Conservation (phyloP, 1,140 invertebrate genomes). For the Ips nitidus region DNA sequence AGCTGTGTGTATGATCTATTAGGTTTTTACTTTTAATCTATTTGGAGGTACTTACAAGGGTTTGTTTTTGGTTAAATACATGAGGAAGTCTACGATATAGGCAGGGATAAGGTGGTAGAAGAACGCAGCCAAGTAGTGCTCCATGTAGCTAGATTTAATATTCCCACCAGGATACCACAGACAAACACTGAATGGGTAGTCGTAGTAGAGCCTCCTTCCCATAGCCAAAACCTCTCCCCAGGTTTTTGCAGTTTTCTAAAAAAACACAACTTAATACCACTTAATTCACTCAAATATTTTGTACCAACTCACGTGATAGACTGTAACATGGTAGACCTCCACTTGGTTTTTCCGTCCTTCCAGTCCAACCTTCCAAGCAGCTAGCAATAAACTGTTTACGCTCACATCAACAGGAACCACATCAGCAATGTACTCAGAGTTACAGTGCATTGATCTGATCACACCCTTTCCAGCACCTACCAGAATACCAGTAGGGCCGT, state of each 20-base stretch:
- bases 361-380: constrained; percentile 67
- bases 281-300: not conserved
- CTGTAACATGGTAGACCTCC: constrained; percentile 44
- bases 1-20: constrained; percentile 50
- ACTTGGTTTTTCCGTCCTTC: constrained; percentile 41
- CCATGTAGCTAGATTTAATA: constrained; percentile 67
- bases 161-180: constrained; percentile 81
- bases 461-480: constrained; percentile 81
- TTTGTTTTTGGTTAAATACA: constrained; percentile 69
- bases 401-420: constrained; percentile 81
- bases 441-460: constrained; percentile 68
- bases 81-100: constrained; percentile 72
- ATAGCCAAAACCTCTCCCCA: constrained; percentile 78
- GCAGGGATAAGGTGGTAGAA: constrained; percentile 81
- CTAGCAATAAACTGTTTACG: constrained; percentile 75
- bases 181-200: constrained; percentile 66
- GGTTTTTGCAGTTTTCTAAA: constrained; percentile 61
- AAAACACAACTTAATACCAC: constrained; percentile 9
- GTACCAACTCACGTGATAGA: constrained; percentile 34
- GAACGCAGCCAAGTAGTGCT: constrained; percentile 68
- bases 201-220: constrained; percentile 62
- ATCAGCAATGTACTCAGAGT: constrained; percentile 64
- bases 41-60: constrained; percentile 66
- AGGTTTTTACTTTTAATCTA: not conserved
- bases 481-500: constrained; percentile 84